Evolutionary conservation across 2,113 vertebrate genomes (phyloP).

Genomic region (Pogonocichla stellata): DNA sequence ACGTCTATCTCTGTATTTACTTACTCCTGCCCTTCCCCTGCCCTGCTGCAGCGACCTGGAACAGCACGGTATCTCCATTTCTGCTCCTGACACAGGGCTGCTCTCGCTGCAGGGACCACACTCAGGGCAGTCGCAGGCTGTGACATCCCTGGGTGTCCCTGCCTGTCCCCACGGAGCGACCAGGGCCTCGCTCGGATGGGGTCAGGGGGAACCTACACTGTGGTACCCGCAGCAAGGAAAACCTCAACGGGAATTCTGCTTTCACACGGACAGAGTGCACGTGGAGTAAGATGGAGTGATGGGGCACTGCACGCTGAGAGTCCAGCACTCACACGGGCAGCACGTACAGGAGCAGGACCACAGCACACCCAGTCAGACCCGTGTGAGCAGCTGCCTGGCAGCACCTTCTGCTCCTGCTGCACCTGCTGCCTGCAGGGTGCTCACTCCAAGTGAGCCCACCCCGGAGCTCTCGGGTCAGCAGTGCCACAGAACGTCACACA

Average conservation of each 20-base stretch:
- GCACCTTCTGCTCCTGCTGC: background rate
- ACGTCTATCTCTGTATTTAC: fast-evolving
- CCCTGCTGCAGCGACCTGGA: background rate
- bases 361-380: background rate
- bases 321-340: fast-evolving
- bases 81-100: background rate
- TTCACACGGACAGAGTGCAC: background rate
- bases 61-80: fast-evolving
- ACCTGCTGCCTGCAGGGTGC: fast-evolving
- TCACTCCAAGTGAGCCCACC: fast-evolving
- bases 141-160: background rate
- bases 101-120: background rate
- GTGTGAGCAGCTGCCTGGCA: background rate
- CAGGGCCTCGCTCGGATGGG: fast-evolving
- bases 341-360: too few relatives aligned
- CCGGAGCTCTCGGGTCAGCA: fast-evolving
- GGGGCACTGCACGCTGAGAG: fast-evolving
- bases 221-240: too few relatives aligned
- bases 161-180: fast-evolving
- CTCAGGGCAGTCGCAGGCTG: background rate
- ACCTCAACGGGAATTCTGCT: fast-evolving
- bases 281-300: fast-evolving
- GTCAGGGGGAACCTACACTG: fast-evolving
- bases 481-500: background rate
- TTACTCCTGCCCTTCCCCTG: too few relatives aligned